These are phyloP conservation scores for Micromys minutus DNA, from an alignment of 2,113 vertebrate species.

Conservation along the genomic window DNA sequence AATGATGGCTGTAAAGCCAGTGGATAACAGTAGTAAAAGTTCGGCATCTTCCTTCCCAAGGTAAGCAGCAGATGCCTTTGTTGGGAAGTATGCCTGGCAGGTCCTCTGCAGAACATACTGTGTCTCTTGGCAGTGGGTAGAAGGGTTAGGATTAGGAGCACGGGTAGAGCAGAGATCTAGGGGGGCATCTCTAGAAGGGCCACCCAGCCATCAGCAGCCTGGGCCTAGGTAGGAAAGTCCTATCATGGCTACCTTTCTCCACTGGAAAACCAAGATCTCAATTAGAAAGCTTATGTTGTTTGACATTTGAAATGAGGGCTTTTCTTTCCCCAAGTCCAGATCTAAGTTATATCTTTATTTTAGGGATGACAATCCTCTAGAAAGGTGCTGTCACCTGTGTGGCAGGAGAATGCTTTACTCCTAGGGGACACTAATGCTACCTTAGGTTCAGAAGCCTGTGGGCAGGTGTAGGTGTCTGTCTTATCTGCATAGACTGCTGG, in stretches of 20 bases:
- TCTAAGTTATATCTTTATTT: constrained; percentile 22
- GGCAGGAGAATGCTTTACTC: neutral
- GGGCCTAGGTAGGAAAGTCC: neutral
- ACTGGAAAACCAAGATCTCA: neutral
- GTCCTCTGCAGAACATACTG: neutral
- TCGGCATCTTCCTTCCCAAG: constrained; percentile 37
- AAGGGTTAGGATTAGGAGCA: neutral
- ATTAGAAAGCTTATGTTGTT: neutral
- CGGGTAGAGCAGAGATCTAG: neutral
- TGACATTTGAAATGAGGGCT: neutral
- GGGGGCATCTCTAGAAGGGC: neutral
- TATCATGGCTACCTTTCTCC: neutral
- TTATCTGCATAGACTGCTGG: neutral
- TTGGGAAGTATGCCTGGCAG: neutral
- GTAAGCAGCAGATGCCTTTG: constrained; percentile 6
- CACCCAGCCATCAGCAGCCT: neutral
- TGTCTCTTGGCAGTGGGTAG: neutral
- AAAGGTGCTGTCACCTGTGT: neutral
- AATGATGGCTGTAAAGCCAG: neutral
- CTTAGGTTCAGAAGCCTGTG: neutral
- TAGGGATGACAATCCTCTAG: neutral
- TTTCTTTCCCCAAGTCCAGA: neutral
- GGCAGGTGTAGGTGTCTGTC: neutral
- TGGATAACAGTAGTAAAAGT: constrained; percentile 9
- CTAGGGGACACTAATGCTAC: neutral